phyloP scores from a whole-genome alignment of 2,888 invertebrate species.

The Hedychridium roseum region DNA sequence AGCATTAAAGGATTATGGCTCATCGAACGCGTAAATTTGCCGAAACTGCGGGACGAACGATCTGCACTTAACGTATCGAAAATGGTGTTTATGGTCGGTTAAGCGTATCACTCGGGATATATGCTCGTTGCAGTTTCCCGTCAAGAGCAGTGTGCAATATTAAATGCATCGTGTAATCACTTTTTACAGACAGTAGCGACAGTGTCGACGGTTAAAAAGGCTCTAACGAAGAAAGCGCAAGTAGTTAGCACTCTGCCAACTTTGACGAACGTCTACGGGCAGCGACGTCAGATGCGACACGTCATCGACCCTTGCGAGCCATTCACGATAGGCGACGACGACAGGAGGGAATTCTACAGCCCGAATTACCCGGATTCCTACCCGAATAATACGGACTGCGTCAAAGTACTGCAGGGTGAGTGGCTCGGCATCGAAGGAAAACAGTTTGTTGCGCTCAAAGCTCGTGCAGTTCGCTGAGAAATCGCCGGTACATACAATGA shows the following conservation, averaged over 20 bases:
- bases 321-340: conserved; percentile 68
- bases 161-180: no score
- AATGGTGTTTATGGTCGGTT: no score
- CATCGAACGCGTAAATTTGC: conserved; percentile 29
- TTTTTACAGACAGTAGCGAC: no score
- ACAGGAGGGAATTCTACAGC: conserved; percentile 73
- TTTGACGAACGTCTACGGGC: background rate
- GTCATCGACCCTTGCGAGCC: conserved; percentile 64
- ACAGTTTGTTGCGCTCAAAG: no score
- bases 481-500: conserved; percentile 10
- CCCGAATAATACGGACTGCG: conserved; percentile 74
- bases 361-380: conserved; percentile 75
- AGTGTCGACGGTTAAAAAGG: no score
- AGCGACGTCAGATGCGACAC: conserved; percentile 51
- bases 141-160: no score
- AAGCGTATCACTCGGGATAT: no score
- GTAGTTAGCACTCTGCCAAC: no score
- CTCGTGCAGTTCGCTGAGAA: no score
- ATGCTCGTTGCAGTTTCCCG: no score
- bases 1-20: conserved; percentile 28
- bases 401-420: conserved; percentile 74
- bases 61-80: background rate
- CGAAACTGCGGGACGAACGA: conserved; percentile 1
- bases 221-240: no score
- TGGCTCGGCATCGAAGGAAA: conserved; percentile 18